A percentile compares a stretch with the other conserved stretches of the same genome.
These are phyloP conservation scores for Thamnaconus septentrionalis DNA, from an alignment of 2,113 vertebrate genomes.

Conservation along the genomic window DNA sequence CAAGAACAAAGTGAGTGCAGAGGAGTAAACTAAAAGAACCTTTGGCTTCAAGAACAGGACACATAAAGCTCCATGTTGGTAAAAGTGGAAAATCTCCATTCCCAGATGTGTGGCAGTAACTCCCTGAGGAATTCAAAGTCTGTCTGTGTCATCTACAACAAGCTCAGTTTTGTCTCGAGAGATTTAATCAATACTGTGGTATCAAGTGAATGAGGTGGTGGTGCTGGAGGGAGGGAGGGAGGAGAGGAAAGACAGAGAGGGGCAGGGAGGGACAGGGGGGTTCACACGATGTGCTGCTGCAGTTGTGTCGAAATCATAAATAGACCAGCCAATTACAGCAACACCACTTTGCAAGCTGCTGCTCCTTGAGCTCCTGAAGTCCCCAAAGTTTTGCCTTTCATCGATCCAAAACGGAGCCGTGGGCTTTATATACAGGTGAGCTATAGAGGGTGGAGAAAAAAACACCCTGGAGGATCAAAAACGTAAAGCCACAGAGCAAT, in stretches of 20 bases:
- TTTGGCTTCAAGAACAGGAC: background rate
- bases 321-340: conserved; percentile 29
- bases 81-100: background rate
- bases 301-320: conserved; percentile 14
- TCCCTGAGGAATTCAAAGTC: conserved; percentile 5
- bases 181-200: conserved; percentile 20
- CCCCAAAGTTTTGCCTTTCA: background rate
- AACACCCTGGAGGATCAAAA: no score
- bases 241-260: conserved; percentile 20
- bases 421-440: background rate
- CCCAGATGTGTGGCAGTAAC: background rate
- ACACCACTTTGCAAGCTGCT: background rate
- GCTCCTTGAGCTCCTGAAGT: background rate
- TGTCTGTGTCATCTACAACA: conserved; percentile 5
- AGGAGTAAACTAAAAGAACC: background rate
- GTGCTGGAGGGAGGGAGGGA: conserved; percentile 3
- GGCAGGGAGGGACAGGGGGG: conserved; percentile 17
- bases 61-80: background rate
- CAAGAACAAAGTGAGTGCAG: background rate
- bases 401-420: conserved; percentile 12
- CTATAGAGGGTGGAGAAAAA: no score
- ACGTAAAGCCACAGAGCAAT: no score
- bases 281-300: background rate
- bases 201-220: background rate
- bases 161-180: conserved; percentile 14